Percentiles rank a stretch among this genome's conserved stretches.
Evolutionary conservation across 2,113 vertebrate genomes (phyloP).

Genomic region (Falco punctatus): DNA sequence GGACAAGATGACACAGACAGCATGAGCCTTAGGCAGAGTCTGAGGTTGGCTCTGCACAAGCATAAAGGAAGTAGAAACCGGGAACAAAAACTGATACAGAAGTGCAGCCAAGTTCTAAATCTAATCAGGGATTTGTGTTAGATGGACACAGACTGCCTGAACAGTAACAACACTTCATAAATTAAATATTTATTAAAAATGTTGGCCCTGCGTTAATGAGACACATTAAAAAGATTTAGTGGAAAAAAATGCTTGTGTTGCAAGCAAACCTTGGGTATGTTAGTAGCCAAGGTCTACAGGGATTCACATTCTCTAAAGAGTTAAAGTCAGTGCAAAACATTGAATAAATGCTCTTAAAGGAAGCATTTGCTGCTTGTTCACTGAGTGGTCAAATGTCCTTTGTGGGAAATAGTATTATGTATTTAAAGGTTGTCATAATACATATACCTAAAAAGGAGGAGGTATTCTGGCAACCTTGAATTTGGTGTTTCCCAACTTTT

Average conservation of each 20-base stretch:
- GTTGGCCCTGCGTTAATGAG: not conserved
- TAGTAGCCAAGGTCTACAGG: not conserved
- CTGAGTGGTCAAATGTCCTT: not conserved
- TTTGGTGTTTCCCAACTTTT: not conserved
- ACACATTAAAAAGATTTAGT: not conserved
- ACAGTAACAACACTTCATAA: not conserved
- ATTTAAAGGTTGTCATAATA: not conserved
- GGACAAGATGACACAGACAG: not conserved
- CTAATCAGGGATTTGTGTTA: not conserved
- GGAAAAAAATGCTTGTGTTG: not conserved
- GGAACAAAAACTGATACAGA: not conserved
- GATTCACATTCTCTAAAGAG: not conserved
- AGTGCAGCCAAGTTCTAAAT: not conserved
- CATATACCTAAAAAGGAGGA: not conserved
- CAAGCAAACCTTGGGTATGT: not conserved
- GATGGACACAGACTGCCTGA: not conserved
- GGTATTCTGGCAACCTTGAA: not conserved
- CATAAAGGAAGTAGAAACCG: not conserved
- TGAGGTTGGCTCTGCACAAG: not conserved
- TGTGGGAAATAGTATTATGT: not conserved
- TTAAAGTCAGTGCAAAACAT: not conserved
- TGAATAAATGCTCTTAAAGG: not conserved
- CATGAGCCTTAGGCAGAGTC: not conserved
- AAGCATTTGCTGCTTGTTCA: not conserved
- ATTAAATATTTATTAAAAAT: not conserved